Percentiles rank a stretch among this genome's conserved stretches.
These are phyloP conservation scores for Passer montanus DNA, from an alignment of 2,113 vertebrate genomes.

Conservation along the genomic window DNA sequence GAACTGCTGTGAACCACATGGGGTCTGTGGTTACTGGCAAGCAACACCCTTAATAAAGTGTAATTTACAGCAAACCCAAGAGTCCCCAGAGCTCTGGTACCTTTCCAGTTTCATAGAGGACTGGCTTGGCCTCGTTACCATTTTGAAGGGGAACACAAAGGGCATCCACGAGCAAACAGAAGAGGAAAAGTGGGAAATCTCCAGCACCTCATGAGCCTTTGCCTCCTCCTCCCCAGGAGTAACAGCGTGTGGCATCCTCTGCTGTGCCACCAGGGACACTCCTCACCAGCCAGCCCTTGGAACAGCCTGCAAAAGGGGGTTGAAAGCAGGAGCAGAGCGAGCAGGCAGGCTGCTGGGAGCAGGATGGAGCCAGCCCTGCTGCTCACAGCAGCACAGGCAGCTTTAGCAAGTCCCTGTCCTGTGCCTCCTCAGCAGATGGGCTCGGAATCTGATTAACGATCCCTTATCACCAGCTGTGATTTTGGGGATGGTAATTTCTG, in stretches of 20 bases:
- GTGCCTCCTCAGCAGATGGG: background rate
- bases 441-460: background rate
- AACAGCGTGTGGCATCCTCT: rapidly evolving
- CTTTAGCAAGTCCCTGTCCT: background rate
- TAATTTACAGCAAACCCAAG: background rate
- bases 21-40: background rate
- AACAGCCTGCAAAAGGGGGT: background rate
- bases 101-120: background rate
- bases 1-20: background rate
- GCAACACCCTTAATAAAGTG: background rate
- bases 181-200: background rate
- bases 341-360: background rate
- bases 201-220: background rate
- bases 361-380: background rate
- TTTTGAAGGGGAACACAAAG: background rate
- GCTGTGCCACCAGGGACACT: background rate
- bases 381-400: background rate
- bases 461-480: background rate
- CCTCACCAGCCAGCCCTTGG: rapidly evolving
- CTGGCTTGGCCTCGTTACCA: background rate
- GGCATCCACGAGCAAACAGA: background rate
- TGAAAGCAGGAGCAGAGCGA: background rate
- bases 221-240: background rate
- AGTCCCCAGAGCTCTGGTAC: background rate
- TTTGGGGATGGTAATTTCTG: background rate